Evolutionary conservation across 1,140 invertebrate species (phyloP).

Genomic region (Orussus abietinus): DNA sequence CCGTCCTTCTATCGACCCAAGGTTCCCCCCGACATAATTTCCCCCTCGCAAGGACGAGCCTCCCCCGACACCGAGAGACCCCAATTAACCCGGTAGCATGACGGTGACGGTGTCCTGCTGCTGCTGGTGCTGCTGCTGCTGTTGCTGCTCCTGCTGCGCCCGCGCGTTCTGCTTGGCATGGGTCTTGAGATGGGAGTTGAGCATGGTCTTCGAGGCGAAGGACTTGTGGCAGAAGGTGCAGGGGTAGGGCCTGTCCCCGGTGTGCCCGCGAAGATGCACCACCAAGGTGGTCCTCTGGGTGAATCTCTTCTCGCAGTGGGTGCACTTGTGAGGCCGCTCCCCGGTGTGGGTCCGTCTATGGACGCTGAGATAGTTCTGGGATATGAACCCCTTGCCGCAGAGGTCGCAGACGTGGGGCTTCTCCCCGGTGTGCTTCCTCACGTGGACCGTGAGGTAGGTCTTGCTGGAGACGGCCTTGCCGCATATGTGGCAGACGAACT

Average conservation of each 20-base stretch:
- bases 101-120: slow-evolving; percentile 27
- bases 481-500: slow-evolving; percentile 69
- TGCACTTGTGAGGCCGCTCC: slow-evolving; percentile 62
- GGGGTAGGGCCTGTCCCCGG: slow-evolving; percentile 60
- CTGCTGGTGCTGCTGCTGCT: slow-evolving; percentile 25
- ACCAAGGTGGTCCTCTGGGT: slow-evolving; percentile 61
- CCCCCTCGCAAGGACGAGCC: too few relatives aligned
- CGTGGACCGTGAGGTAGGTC: slow-evolving; percentile 79
- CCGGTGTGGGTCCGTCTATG: slow-evolving; percentile 70
- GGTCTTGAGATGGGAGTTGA: slow-evolving; percentile 50
- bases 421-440: slow-evolving; percentile 67
- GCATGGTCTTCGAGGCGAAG: slow-evolving; percentile 50
- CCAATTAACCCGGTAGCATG: slow-evolving; percentile 24
- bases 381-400: slow-evolving; percentile 67
- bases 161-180: slow-evolving; percentile 48
- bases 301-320: slow-evolving; percentile 70
- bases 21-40: too few relatives aligned
- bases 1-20: too few relatives aligned
- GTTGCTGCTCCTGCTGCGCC: slow-evolving; percentile 30
- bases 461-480: slow-evolving; percentile 65
- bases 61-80: too few relatives aligned
- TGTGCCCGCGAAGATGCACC: slow-evolving; percentile 57
- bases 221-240: slow-evolving; percentile 58
- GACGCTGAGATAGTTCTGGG: slow-evolving; percentile 68
- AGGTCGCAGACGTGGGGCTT: slow-evolving; percentile 54